Base-by-base conservation (phyloP, 1,140 invertebrate genomes). In the Heliconius hermathena region DNA sequence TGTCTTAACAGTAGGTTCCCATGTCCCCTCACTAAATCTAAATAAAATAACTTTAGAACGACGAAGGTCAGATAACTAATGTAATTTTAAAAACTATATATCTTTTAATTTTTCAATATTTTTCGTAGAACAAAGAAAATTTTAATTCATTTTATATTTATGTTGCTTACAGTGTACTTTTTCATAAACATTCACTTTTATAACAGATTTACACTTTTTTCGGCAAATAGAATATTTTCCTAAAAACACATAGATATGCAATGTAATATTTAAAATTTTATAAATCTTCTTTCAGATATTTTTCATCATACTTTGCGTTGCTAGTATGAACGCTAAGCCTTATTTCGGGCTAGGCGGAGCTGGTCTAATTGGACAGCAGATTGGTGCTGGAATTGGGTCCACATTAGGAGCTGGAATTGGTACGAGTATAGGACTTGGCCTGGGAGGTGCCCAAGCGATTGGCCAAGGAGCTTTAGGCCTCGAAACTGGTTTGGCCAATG, bases 261-360 rank as follows among this genome's bases (percentile, higher is more conserved):
- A 9, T 66, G 1, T 13, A 66, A 9, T 29, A 26, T 66, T 1
- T 29, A 29, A 29, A 66, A 26, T 29, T 66, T 66, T 66, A 26
- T 66, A 66, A 66, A 29, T 66, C 11, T 66, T 26, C 26, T 66
- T 66, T 29, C 60, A 66, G 60, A 66, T 66, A 66, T 29, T 66
- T 29, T 66, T 66, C 60, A 16, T 66, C 13, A 66, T 29, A 66
- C 60, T 66, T 29, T 66, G 60, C 60, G 29, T 3, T 26, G 60
- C 26, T 66, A 22, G 60, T 66, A 2, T 66, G 11, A 66, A 66
- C 26, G 60, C 60, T 26, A 66, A 29, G n/a, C 60, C 60, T 16
- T 66, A 66, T 66, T 29, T 26, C 2, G 60, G 60, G 9, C 26
- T 66, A 13, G 60, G 60, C 3, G 60, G 60, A 66, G 60, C 60